Evolutionary conservation across 2,113 vertebrate genomes (phyloP).

Genomic region (Montifringilla adamsi): DNA sequence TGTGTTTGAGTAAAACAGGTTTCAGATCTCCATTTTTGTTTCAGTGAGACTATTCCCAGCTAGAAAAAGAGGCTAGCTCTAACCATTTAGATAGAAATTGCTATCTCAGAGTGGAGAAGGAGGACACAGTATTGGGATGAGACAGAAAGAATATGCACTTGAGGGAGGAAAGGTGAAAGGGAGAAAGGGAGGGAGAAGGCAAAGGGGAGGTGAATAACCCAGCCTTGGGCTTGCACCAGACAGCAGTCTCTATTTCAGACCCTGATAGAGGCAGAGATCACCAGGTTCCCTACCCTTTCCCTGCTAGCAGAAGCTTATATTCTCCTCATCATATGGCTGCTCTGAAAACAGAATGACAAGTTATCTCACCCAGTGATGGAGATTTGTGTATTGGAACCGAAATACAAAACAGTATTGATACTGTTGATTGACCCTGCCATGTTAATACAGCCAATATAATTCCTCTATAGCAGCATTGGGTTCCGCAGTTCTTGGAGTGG

Average conservation of each 20-base stretch:
- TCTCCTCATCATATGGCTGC: background rate
- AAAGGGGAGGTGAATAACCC: background rate
- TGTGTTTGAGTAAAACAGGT: background rate
- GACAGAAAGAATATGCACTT: background rate
- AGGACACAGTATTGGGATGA: background rate
- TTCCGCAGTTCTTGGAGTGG: background rate
- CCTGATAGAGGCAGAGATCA: background rate
- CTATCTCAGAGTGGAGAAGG: background rate
- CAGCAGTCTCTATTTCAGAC: background rate
- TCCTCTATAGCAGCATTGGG: background rate
- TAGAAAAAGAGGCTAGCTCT: background rate
- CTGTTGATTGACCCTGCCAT: background rate
- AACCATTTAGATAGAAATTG: background rate
- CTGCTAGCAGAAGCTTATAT: background rate
- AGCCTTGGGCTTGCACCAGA: background rate
- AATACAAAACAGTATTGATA: background rate
- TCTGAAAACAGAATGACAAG: background rate
- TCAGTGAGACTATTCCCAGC: background rate
- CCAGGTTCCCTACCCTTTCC: background rate
- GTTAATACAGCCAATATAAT: background rate
- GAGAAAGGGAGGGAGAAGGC: background rate
- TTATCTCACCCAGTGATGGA: background rate
- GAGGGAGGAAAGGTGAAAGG: background rate
- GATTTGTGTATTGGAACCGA: background rate
- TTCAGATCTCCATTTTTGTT: background rate